phyloP scores from a whole-genome alignment of 64 coral and sea anemone genomes.

The Hydrozoanthus tunicans region DNA sequence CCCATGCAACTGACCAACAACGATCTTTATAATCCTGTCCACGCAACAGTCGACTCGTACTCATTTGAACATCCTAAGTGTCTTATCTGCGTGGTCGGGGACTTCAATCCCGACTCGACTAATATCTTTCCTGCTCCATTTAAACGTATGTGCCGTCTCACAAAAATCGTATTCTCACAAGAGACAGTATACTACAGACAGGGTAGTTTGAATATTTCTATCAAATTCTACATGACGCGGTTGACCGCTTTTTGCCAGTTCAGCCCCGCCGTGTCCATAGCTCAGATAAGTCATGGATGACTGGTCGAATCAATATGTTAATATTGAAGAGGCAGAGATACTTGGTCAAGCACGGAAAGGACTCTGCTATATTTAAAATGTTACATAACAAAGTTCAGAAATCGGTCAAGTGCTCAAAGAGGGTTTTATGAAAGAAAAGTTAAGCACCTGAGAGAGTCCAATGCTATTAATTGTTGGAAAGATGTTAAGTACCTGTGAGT shows the following conservation, averaged over 20 bases:
- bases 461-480: neutral
- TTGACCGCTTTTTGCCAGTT: neutral
- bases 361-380: neutral
- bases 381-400: neutral
- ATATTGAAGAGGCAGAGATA: neutral
- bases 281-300: neutral
- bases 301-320: neutral
- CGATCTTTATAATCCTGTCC: constrained; percentile 16
- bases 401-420: neutral
- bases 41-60: neutral
- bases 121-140: constrained; percentile 5
- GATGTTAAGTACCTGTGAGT: neutral
- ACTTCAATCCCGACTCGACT: constrained; percentile 30
- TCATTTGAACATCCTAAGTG: constrained; percentile 14
- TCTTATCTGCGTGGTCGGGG: constrained; percentile 11
- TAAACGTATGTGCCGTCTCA: neutral
- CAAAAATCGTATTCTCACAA: too few species aligned
- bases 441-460: neutral
- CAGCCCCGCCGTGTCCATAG: neutral
- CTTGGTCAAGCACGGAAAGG: neutral
- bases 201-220: constrained; percentile 3
- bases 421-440: neutral
- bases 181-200: too few species aligned
- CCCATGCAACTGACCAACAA: constrained; percentile 13
- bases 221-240: neutral